Conservation (phyloP, 1,140 invertebrate genomes). For the Drosophila pachea region DNA sequence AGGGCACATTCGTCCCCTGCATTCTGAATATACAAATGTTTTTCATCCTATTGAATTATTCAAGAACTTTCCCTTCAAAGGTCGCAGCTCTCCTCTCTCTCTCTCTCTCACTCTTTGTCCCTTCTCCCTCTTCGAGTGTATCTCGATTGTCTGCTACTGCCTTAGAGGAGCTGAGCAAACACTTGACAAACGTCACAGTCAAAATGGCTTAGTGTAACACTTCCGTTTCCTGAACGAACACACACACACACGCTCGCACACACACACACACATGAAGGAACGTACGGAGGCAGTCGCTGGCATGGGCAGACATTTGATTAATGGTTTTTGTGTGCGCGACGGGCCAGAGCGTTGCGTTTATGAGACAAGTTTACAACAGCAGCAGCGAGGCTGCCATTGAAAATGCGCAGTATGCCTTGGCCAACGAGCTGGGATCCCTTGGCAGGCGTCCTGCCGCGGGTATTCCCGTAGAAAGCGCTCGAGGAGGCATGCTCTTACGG, state of each 20-base stretch:
- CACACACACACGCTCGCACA: constrained; percentile 6
- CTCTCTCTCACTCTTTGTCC: no score
- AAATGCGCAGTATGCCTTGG: constrained; percentile 61
- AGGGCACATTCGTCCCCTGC: no score
- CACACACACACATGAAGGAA: background rate
- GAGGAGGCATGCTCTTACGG: background rate
- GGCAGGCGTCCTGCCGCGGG: background rate
- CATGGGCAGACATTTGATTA: constrained; percentile 62
- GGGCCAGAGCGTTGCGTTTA: constrained; percentile 35
- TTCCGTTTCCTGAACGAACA: constrained; percentile 57
- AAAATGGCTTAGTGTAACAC: constrained; percentile 72
- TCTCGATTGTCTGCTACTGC: constrained; percentile 17
- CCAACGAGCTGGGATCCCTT: constrained; percentile 6
- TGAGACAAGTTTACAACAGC: constrained; percentile 64
- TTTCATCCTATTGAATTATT: no score
- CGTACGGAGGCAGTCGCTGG: constrained; percentile 4
- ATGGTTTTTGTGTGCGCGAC: constrained; percentile 57
- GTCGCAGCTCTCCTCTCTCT: background rate
- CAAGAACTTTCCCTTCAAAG: no score
- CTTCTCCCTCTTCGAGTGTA: constrained; percentile 22
- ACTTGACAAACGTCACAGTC: constrained; percentile 58
- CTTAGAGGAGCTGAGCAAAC: constrained; percentile 18
- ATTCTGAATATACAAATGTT: no score
- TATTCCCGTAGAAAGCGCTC: background rate
- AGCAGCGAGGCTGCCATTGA: constrained; percentile 45